Evolutionary conservation across 1,140 invertebrate species (phyloP).

Genomic region (Dendrolimus kikuchii): DNA sequence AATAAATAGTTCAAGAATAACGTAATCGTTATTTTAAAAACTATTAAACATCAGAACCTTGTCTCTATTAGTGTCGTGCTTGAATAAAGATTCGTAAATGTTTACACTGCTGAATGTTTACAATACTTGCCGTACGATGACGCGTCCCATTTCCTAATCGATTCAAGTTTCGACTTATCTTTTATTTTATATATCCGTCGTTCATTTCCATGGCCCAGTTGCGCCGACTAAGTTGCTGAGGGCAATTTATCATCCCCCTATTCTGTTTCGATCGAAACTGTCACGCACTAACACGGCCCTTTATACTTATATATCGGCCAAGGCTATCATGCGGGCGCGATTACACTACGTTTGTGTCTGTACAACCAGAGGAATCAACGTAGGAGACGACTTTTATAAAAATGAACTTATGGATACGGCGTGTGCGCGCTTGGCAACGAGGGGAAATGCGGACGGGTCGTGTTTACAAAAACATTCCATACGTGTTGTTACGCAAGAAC

Average conservation of each 20-base stretch:
- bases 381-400: constrained; percentile 5
- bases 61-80: constrained; percentile 9
- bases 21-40: constrained; percentile 13
- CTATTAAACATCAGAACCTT: neutral
- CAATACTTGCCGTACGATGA: neutral
- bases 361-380: too few relatives aligned
- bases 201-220: constrained; percentile 4
- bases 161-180: neutral
- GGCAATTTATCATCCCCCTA: constrained; percentile 12
- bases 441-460: neutral
- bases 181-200: constrained; percentile 6
- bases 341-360: constrained; percentile 1
- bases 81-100: constrained; percentile 15
- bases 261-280: neutral
- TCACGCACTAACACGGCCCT: neutral
- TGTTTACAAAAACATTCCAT: constrained; percentile 43
- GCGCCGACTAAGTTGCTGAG: neutral
- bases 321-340: constrained; percentile 13
- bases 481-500: constrained; percentile 26
- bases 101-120: neutral
- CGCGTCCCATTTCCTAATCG: constrained; percentile 1
- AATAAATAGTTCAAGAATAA: constrained; percentile 1
- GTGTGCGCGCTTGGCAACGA: constrained; percentile 16
- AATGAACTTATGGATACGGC: constrained; percentile 3
- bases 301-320: constrained; percentile 20